A percentile compares a stretch with the other conserved stretches of the same genome.
Evolutionary conservation across 2,888 invertebrate species (phyloP).

Genomic region (Oxytorus armatus): DNA sequence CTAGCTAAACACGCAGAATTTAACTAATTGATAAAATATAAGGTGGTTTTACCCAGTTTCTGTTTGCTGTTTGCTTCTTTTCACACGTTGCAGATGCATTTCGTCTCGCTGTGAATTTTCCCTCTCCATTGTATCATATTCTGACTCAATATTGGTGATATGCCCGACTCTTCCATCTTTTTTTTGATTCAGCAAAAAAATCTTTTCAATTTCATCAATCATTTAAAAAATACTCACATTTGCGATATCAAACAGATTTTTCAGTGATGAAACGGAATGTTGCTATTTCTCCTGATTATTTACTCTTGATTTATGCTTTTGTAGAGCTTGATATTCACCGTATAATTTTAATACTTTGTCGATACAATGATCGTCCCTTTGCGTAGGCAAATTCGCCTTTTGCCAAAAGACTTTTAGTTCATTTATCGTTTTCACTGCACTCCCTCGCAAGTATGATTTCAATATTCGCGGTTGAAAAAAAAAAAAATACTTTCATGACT

Average conservation of each 20-base stretch:
- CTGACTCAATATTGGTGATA: conserved; percentile 13
- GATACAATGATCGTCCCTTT: conserved; percentile 55
- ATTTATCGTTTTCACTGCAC: conserved; percentile 52
- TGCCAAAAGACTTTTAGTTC: conserved; percentile 68
- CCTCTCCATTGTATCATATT: not conserved
- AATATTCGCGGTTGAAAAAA: conserved; percentile 66
- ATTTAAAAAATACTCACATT: conserved; percentile 47
- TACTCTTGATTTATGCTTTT: conserved; percentile 71
- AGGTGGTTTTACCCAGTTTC: conserved; percentile 2
- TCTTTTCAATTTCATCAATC: conserved; percentile 41
- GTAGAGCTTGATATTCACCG: conserved; percentile 77
- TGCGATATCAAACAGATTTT: conserved; percentile 66
- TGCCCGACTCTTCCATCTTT: conserved; percentile 13
- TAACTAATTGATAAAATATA: conserved; percentile 2
- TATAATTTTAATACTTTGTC: conserved; percentile 72
- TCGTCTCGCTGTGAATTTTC: conserved; percentile 17
- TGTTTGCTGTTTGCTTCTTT: not conserved
- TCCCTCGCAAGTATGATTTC: conserved; percentile 62
- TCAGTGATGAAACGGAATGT: conserved; percentile 43
- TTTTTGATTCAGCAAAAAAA: conserved; percentile 17
- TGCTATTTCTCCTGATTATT: conserved; percentile 49
- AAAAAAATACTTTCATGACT: conserved; percentile 67
- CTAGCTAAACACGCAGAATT: not conserved
- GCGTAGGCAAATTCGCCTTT: conserved; percentile 65
- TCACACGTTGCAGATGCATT: not conserved